Conservation (phyloP, 2,888 invertebrate genomes). For the Ochropleura plecta region DNA sequence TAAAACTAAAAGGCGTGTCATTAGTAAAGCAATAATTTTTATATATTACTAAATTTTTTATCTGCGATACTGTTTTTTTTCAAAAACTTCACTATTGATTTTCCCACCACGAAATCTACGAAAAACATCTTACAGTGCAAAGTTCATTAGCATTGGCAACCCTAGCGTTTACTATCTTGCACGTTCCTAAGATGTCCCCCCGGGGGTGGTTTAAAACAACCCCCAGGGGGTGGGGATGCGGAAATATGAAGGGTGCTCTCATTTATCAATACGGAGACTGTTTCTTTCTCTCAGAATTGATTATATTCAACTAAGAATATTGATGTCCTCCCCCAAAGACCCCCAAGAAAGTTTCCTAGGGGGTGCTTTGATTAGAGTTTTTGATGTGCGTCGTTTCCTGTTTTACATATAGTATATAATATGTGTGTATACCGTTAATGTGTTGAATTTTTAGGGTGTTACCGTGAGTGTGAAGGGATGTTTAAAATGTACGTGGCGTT, state of each 20-base stretch:
- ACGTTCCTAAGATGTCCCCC: conserved; percentile 88
- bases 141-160: conserved; percentile 89
- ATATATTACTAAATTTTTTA: too few species aligned
- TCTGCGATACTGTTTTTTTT: not conserved
- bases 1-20: not conserved
- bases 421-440: conserved; percentile 53
- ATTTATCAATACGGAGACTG: conserved; percentile 91
- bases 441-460: conserved; percentile 54
- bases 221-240: conserved; percentile 78
- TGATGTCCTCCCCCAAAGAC: conserved; percentile 82
- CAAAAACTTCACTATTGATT: conserved; percentile 47
- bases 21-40: not conserved
- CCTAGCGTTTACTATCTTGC: conserved; percentile 89
- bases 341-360: conserved; percentile 79
- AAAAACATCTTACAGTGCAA: conserved; percentile 76
- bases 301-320: conserved; percentile 90
- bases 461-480: conserved; percentile 44
- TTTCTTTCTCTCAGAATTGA: conserved; percentile 90
- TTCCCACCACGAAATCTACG: conserved; percentile 59
- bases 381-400: conserved; percentile 76
- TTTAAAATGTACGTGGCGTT: conserved; percentile 28
- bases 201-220: conserved; percentile 73
- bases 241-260: conserved; percentile 90
- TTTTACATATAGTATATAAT: conserved; percentile 57
- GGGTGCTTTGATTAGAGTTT: conserved; percentile 86